phyloP scores from a whole-genome alignment of 2,888 invertebrate species.

The Bombylius major region DNA sequence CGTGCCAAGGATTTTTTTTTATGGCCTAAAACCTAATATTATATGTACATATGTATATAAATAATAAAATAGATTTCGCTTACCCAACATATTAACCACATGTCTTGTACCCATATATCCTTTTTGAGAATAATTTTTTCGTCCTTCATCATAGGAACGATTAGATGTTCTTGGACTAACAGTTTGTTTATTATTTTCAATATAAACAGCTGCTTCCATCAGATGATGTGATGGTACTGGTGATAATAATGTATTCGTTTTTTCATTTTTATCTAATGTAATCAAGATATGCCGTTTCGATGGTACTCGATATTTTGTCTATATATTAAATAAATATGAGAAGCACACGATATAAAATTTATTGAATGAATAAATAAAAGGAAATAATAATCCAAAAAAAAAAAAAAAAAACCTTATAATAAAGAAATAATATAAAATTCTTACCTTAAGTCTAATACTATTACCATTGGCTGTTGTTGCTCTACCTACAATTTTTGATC shows the following conservation, averaged over 20 bases:
- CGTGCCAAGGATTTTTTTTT: too few species aligned
- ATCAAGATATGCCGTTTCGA: conserved; percentile 9
- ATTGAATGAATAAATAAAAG: neutral
- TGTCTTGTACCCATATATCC: conserved; percentile 34
- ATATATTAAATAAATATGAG: neutral
- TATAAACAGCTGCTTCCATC: conserved; percentile 1
- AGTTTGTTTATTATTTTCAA: neutral
- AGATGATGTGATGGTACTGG: conserved; percentile 6
- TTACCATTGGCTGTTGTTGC: conserved; percentile 24
- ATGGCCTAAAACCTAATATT: too few species aligned
- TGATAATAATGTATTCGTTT: conserved; percentile 6
- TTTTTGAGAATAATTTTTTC: conserved; percentile 34
- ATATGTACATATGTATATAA: too few species aligned
- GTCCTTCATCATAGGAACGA: conserved; percentile 24
- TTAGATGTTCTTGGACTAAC: conserved; percentile 1
- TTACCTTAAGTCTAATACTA: conserved; percentile 29
- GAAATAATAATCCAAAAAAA: neutral
- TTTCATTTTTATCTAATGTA: conserved; percentile 10
- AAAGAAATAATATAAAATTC: neutral
- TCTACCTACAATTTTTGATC: conserved; percentile 26
- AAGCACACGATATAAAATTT: neutral
- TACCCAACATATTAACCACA: conserved; percentile 48
- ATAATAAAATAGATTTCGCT: conserved; percentile 22
- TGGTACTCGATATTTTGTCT: conserved; percentile 10
- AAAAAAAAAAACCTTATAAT: neutral